phyloP scores from a whole-genome alignment of 64 coral and sea anemone genomes.

The Hydrozoanthus tunicans region DNA sequence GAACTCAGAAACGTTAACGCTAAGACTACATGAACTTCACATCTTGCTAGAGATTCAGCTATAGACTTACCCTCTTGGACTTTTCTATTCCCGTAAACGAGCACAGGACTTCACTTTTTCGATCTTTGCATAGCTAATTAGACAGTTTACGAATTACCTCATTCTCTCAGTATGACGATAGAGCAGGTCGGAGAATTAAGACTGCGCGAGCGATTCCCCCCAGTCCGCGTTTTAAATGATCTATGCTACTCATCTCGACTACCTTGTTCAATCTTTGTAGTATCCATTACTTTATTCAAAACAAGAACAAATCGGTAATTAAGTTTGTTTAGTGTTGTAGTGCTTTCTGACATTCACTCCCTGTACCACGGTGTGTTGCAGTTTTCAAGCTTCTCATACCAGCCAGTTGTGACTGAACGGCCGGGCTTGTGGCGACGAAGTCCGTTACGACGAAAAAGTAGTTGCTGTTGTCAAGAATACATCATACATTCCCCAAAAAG shows the following conservation, averaged over 20 bases:
- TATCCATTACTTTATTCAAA: no score
- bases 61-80: conserved; percentile 15
- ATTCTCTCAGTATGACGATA: conserved; percentile 15
- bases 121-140: conserved; percentile 44
- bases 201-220: not conserved
- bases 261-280: not conserved
- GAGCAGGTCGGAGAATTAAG: not conserved
- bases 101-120: not conserved
- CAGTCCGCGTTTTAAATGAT: not conserved
- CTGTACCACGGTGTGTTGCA: no score
- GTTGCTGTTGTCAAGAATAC: no score
- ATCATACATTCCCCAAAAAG: no score
- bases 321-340: no score
- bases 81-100: conserved; percentile 3
- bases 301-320: no score
- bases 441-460: no score
- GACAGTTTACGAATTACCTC: not conserved
- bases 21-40: not conserved
- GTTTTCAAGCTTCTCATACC: no score
- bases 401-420: no score
- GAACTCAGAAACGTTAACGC: not conserved
- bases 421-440: no score
- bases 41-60: not conserved
- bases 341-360: no score
- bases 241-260: not conserved